Evolutionary conservation across 2,113 vertebrate species (phyloP).

Genomic region (Mesembrinibis cayennensis): DNA sequence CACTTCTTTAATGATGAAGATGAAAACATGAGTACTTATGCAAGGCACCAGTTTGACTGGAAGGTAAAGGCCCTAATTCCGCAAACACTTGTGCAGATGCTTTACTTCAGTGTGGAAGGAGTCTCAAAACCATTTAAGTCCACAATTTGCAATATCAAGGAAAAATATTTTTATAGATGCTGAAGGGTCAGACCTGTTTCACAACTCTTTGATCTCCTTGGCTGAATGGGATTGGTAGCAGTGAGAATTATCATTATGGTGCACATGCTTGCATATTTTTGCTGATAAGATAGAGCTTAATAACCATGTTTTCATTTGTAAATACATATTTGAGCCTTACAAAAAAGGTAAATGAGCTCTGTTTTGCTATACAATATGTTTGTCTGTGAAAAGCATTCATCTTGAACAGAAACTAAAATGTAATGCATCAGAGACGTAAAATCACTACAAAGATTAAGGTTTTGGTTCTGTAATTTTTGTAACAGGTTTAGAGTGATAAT

Average conservation of each 20-base stretch:
- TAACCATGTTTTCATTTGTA: not conserved
- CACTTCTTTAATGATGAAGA: not conserved
- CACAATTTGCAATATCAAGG: not conserved
- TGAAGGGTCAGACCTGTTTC: not conserved
- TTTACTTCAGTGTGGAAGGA: not conserved
- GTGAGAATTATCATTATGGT: not conserved
- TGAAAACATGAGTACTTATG: not conserved
- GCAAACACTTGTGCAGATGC: not conserved
- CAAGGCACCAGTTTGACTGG: not conserved
- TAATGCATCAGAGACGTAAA: not conserved
- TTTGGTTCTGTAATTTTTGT: not conserved
- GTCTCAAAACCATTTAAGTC: not conserved
- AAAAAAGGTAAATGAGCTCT: not conserved
- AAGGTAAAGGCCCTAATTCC: not conserved
- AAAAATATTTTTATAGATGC: not conserved
- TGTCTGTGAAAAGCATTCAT: not conserved
- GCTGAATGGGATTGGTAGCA: not conserved
- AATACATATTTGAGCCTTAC: not conserved
- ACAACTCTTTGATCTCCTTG: not conserved
- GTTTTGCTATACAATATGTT: not conserved
- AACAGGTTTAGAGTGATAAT: constrained; percentile 7
- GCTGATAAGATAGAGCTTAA: not conserved
- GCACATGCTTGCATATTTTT: not conserved
- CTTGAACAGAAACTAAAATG: not conserved
- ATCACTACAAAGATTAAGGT: constrained; percentile 1